Evolutionary conservation across 2,113 vertebrate species (phyloP), one percentile per base, ranked within the genome.

Genomic region (Crotalus helleri): DNA sequence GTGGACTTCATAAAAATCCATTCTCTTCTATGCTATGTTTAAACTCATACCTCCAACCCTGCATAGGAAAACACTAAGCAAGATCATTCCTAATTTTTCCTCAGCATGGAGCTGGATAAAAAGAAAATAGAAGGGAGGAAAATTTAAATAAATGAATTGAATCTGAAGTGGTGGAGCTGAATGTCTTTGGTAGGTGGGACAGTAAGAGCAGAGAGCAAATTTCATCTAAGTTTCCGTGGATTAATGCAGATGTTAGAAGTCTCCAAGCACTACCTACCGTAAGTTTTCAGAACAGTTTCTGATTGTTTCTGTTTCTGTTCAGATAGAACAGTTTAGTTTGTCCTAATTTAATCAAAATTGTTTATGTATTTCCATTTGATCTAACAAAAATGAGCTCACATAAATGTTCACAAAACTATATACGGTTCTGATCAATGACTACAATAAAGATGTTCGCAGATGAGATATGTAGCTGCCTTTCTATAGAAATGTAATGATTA

Each of bases 71-170:
- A 57, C 64, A 8, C 0, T 26, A 46, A n/a, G 53, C 49, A 89
- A 61, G 24, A 69, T 88, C 86, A 44, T 90, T 88, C 88, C 88
- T 92, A 21, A 54, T 49, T 55, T 92, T 90, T 95, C 88, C 90
- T 94, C 54, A 91, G 93, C 91, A 90, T 89, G 88, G n/a, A 57
- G 21, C 54, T 89, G 55, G 90, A 92, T 91, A 51, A 4, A 0
- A 9, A 5, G n/a, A 92, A 92, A 85, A 33, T 11, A 92, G 33
- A 74, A 92, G 51, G 46, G 87, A 46, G 3, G 21, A 55, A 51
- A 92, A 90, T 85, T 21, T n/a, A 57, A 92, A 92, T 55, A 85
- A 92, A 85, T 33, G 26, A 13, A 55, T 85, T 92, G 92, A 85
- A 19, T 51, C n/a, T n/a, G n/a, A 89, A 92, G 64, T 57, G 39